phyloP scores from a whole-genome alignment of 2,113 vertebrate species.

The Pelecanus crispus region DNA sequence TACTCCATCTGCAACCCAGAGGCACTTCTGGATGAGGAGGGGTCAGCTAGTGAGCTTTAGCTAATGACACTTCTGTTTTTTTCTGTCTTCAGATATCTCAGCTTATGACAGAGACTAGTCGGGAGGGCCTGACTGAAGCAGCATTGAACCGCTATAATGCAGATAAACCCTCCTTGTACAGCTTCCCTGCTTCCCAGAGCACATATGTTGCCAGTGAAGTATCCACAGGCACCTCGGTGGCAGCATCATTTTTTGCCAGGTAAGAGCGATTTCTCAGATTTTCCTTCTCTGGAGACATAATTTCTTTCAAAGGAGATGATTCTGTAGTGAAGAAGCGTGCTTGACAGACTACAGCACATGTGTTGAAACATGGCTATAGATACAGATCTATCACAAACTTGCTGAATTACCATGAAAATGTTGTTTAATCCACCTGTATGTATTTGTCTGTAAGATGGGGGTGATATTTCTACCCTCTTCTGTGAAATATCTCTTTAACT shows the following conservation, averaged over 20 bases:
- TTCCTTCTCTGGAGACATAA: not conserved
- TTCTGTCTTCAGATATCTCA: slow-evolving; percentile 85
- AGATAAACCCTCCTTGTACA: slow-evolving; percentile 80
- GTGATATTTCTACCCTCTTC: not conserved
- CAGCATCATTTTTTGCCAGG: slow-evolving; percentile 97
- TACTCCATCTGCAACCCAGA: not conserved
- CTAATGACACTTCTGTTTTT: not conserved
- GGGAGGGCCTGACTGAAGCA: slow-evolving; percentile 86
- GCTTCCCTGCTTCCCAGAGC: slow-evolving; percentile 72
- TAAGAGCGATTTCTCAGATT: slow-evolving; percentile 60
- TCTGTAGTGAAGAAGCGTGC: not conserved
- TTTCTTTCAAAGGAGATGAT: not conserved
- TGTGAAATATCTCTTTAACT: not conserved
- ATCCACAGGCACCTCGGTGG: slow-evolving; percentile 84
- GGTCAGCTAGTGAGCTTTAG: not conserved
- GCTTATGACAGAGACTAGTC: slow-evolving; percentile 84
- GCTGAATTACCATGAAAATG: not conserved
- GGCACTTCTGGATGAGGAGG: not conserved
- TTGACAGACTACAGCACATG: not conserved
- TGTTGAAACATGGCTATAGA: not conserved
- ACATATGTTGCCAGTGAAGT: slow-evolving; percentile 71
- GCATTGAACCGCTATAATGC: slow-evolving; percentile 86
- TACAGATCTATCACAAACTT: not conserved
- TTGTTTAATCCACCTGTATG: not conserved
- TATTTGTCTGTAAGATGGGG: not conserved